phyloP scores from a whole-genome alignment of 2,888 invertebrate genomes.

The Isoperla grammatica region DNA sequence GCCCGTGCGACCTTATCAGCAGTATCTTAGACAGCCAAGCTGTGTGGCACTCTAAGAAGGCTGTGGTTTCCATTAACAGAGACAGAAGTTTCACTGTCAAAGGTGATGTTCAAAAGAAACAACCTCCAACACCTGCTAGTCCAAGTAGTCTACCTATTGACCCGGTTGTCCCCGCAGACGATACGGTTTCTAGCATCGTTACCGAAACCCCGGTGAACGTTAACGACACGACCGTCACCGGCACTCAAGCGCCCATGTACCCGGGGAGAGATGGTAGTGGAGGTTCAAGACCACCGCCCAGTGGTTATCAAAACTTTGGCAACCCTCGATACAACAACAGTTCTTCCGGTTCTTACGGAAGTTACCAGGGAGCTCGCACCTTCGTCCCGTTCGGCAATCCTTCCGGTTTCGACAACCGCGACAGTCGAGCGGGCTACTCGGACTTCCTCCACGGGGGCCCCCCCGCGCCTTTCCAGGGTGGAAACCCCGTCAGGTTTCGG shows the following conservation, averaged over 20 bases:
- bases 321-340: conserved; percentile 1
- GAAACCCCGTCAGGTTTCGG: conserved; percentile 34
- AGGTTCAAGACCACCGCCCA: conserved; percentile 14
- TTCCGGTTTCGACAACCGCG: background rate
- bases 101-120: conserved; percentile 35
- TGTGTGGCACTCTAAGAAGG: conserved; percentile 60
- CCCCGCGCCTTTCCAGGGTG: conserved; percentile 18
- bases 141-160: background rate
- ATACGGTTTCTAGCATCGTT: background rate
- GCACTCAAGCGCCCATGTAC: conserved; percentile 57
- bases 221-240: conserved; percentile 30
- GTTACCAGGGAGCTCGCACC: background rate
- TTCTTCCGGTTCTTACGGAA: background rate
- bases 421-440: conserved; percentile 26
- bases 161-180: background rate
- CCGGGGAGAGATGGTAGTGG: conserved; percentile 48
- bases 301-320: conserved; percentile 5
- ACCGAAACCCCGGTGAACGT: conserved; percentile 20
- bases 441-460: conserved; percentile 27
- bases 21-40: conserved; percentile 66
- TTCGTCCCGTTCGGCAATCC: background rate
- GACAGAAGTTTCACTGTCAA: conserved; percentile 58
- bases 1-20: conserved; percentile 55
- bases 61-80: conserved; percentile 52
- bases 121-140: background rate